phyloP scores from a whole-genome alignment of 1,140 invertebrate genomes.

The Drosophila malerkotliana region DNA sequence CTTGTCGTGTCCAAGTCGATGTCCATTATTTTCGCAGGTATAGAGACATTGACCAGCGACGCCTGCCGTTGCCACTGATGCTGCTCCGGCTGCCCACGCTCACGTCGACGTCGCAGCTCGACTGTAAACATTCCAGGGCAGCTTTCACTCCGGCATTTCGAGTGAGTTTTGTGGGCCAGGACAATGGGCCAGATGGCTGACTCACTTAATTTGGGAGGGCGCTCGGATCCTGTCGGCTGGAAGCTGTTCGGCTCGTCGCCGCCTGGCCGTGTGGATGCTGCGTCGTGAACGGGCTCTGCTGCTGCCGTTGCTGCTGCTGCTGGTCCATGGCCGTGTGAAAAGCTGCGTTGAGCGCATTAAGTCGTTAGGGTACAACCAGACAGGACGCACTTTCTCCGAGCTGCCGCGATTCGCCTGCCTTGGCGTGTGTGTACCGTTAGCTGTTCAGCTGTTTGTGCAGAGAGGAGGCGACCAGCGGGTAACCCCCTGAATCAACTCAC shows the following conservation, averaged over 20 bases:
- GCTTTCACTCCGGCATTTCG: constrained; percentile 72
- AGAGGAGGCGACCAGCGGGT: constrained; percentile 31
- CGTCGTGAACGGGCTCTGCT: constrained; percentile 4
- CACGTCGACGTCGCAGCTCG: constrained; percentile 48
- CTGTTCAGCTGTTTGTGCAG: constrained; percentile 63
- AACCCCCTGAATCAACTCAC: constrained; percentile 18
- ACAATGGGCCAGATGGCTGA: constrained; percentile 17
- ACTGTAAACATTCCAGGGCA: constrained; percentile 76
- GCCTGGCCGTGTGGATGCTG: constrained; percentile 44
- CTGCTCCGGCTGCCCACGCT: constrained; percentile 56
- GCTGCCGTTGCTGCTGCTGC: constrained; percentile 19
- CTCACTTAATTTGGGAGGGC: constrained; percentile 5
- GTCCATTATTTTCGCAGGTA: constrained; percentile 78
- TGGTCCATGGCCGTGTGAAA: constrained; percentile 80
- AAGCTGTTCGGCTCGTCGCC: constrained; percentile 33
- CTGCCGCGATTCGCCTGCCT: constrained; percentile 63
- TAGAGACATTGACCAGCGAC: constrained; percentile 75
- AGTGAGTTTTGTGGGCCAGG: constrained; percentile 3
- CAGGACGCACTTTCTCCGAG: constrained; percentile 74
- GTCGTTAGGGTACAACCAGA: constrained; percentile 83
- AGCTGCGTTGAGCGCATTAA: constrained; percentile 83
- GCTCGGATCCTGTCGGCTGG: constrained; percentile 32
- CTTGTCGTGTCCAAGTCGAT: constrained; percentile 17
- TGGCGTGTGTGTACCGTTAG: constrained; percentile 73
- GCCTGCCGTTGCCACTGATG: background rate